Conservation (phyloP, 2,888 invertebrate species). For the Sminthurides aquaticus region DNA sequence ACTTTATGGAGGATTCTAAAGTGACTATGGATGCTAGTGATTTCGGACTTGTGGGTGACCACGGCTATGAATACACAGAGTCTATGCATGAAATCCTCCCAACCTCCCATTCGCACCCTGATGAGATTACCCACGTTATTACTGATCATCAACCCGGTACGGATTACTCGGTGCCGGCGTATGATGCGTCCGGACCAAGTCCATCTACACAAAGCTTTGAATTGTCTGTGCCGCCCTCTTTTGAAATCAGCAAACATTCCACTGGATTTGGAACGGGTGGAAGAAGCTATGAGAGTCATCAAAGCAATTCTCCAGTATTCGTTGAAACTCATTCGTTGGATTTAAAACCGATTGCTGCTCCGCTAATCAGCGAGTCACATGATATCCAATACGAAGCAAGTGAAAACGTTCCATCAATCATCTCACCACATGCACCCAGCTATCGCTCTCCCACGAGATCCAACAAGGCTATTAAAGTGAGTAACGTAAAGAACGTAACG, state of each 20-base stretch:
- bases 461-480: conserved; percentile 22
- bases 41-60: conserved; percentile 8
- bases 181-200: neutral
- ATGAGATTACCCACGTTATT: conserved; percentile 2
- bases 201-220: conserved; percentile 10
- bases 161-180: conserved; percentile 12
- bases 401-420: conserved; percentile 22
- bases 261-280: neutral
- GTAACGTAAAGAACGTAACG: conserved; percentile 7
- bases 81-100: conserved; percentile 7
- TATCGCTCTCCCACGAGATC: neutral
- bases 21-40: conserved; percentile 18
- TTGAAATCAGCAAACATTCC: conserved; percentile 6
- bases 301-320: neutral
- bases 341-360: conserved; percentile 22
- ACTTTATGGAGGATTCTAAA: conserved; percentile 29
- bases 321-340: conserved; percentile 6
- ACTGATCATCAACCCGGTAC: conserved; percentile 20
- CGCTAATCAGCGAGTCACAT: conserved; percentile 15
- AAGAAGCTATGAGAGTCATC: neutral
- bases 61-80: conserved; percentile 13
- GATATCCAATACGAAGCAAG: conserved; percentile 12
- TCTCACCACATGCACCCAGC: conserved; percentile 12
- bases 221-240: conserved; percentile 12
- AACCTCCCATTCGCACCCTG: neutral